Evolutionary conservation across 2,113 vertebrate species (phyloP).

Genomic region (Antechinus flavipes): DNA sequence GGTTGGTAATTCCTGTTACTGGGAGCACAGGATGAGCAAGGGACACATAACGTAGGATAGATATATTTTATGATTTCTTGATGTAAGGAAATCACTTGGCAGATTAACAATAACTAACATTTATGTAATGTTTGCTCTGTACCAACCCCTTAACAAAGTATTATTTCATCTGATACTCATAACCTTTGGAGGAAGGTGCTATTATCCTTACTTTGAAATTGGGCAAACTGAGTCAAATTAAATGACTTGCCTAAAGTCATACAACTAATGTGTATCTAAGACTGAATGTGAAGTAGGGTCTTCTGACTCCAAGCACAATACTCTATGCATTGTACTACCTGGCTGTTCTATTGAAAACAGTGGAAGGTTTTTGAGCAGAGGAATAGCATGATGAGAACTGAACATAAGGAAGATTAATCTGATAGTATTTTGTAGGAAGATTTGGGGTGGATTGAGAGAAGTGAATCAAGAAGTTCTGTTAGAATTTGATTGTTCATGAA

Average conservation of each 20-base stretch:
- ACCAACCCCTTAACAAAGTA: neutral
- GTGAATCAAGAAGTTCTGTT: neutral
- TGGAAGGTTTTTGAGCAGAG: neutral
- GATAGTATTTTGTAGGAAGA: neutral
- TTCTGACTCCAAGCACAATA: neutral
- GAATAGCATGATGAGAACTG: neutral
- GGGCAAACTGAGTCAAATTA: neutral
- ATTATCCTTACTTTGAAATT: neutral
- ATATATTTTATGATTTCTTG: neutral
- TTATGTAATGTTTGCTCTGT: neutral
- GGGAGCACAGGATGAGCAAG: neutral
- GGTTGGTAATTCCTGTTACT: neutral
- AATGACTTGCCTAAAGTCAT: neutral
- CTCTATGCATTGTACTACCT: neutral
- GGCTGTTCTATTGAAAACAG: neutral
- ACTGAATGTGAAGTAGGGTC: neutral
- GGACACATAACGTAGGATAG: neutral
- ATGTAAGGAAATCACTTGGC: neutral
- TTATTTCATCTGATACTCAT: too few species aligned
- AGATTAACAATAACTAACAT: neutral
- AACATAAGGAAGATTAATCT: neutral
- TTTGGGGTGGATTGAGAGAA: neutral
- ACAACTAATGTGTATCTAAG: neutral
- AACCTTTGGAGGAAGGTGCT: neutral
- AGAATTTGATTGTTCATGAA: neutral